Conservation (phyloP, 2,797 vertebrate species). For the Schizopygopsis malacanthus region DNA sequence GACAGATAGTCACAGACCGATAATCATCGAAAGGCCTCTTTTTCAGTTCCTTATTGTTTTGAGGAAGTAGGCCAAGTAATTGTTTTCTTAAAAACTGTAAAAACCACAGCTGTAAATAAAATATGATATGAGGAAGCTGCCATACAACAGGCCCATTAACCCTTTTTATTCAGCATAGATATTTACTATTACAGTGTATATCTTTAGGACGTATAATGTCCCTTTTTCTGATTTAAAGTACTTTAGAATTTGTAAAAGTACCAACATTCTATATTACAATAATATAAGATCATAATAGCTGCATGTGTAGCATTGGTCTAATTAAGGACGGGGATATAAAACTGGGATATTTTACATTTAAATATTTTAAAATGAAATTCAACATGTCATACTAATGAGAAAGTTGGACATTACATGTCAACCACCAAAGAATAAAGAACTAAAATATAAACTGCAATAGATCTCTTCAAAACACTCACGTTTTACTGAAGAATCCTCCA, state of each 20-base stretch:
- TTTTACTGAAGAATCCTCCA: slow-evolving; percentile 88
- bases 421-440: not conserved
- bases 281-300: not conserved
- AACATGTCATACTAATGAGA: not conserved
- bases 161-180: not conserved
- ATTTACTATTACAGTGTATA: not conserved
- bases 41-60: slow-evolving; percentile 5
- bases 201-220: no score
- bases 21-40: not conserved
- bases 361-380: not conserved
- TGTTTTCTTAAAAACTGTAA: not conserved
- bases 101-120: not conserved
- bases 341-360: not conserved
- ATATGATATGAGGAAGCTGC: not conserved
- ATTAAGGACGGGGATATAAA: not conserved
- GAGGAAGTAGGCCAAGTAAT: not conserved
- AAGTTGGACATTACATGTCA: no score
- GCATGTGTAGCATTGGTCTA: not conserved
- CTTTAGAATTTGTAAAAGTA: not conserved
- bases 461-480: slow-evolving; percentile 79
- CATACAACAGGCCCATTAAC: not conserved
- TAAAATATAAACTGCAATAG: not conserved
- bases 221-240: not conserved
- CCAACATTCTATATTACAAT: not conserved
- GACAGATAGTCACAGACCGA: not conserved